Evolutionary conservation across 2,797 vertebrate species (phyloP).

Genomic region (Crocidura indochinensis): DNA sequence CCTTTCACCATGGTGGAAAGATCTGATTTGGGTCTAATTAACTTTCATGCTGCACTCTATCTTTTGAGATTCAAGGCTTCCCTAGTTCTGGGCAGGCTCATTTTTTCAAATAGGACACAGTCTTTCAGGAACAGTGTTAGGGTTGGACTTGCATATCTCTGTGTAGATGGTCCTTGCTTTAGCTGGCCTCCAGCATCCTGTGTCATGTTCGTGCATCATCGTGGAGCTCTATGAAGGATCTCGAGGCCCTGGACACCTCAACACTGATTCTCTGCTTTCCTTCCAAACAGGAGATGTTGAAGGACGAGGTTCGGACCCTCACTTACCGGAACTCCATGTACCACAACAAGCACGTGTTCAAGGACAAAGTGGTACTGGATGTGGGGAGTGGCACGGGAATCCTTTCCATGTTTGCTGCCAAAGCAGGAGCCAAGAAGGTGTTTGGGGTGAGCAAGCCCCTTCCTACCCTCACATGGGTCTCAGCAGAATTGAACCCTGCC

Average conservation of each 20-base stretch:
- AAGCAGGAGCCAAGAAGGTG: slow-evolving; percentile 98
- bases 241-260: background rate
- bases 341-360: slow-evolving; percentile 99
- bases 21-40: background rate
- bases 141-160: background rate
- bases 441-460: slow-evolving; percentile 93
- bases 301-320: slow-evolving; percentile 98
- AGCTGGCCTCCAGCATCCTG: no score
- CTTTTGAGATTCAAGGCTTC: background rate
- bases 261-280: background rate
- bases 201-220: no score
- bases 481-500: background rate
- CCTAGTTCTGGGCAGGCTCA: background rate
- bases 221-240: background rate
- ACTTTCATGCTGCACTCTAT: background rate
- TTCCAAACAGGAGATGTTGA: slow-evolving; percentile 96
- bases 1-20: background rate
- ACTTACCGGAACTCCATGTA: slow-evolving; percentile 99
- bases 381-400: slow-evolving; percentile 99
- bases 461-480: background rate
- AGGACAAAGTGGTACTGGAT: slow-evolving; percentile 98
- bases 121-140: slow-evolving; percentile 19
- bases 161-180: no score
- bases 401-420: slow-evolving; percentile 99
- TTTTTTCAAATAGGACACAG: background rate